Evolutionary conservation across 1,140 invertebrate species (phyloP).

Genomic region (Monochamus saltuarius): DNA sequence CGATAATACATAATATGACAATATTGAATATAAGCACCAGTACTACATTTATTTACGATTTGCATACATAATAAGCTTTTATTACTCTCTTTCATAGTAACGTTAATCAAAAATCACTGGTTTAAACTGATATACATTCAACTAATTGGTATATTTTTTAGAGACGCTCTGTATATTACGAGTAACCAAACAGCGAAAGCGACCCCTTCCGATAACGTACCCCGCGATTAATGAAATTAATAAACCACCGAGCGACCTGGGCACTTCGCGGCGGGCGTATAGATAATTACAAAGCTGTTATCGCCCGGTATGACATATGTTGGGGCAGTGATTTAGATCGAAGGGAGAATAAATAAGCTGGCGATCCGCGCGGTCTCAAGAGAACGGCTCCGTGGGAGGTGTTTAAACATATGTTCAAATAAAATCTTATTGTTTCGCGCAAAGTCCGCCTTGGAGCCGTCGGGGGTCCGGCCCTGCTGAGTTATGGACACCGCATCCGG

Average conservation of each 20-base stretch:
- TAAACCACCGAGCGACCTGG: not conserved
- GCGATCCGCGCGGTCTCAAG: not conserved
- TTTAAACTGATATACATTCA: too few species aligned
- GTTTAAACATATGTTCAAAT: constrained; percentile 48
- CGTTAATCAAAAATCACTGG: too few species aligned
- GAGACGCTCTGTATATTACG: too few species aligned
- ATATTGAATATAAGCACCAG: too few species aligned
- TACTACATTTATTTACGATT: too few species aligned
- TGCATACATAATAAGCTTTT: too few species aligned
- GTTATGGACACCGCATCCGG: constrained; percentile 15
- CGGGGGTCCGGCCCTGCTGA: constrained; percentile 9
- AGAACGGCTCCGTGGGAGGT: constrained; percentile 33
- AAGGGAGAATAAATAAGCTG: constrained; percentile 6
- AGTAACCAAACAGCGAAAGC: too few species aligned
- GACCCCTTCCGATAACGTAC: not conserved
- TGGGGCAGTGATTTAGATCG: constrained; percentile 5
- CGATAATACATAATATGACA: too few species aligned
- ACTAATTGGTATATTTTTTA: too few species aligned
- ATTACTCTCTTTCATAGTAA: too few species aligned
- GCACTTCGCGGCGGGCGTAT: not conserved
- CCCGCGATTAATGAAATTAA: not conserved
- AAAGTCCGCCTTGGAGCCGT: constrained; percentile 17
- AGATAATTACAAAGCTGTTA: constrained; percentile 10
- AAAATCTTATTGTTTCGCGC: constrained; percentile 47
- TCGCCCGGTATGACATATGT: constrained; percentile 11